Percentiles rank a stretch among this genome's conserved stretches.
phyloP scores from a whole-genome alignment of 2,113 vertebrate species.

The Neomonachus schauinslandi region DNA sequence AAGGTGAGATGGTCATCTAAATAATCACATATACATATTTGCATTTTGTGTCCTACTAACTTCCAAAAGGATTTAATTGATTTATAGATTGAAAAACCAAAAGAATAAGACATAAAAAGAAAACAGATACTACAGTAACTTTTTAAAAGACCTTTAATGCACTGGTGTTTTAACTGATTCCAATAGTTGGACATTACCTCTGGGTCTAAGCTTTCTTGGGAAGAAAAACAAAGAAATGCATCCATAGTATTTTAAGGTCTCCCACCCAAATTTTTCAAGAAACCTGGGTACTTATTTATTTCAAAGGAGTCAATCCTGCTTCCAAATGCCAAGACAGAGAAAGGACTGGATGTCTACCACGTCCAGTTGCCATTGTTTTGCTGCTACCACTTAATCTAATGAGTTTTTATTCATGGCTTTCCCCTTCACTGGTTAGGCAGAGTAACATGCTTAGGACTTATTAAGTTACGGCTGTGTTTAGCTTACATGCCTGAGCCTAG shows the following conservation, averaged over 20 bases:
- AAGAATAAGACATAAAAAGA: neutral
- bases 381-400: neutral
- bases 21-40: neutral
- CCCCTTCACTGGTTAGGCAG: neutral
- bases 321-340: neutral
- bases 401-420: neutral
- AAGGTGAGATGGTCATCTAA: neutral
- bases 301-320: neutral
- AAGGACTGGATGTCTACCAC: neutral
- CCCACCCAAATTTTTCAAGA: neutral
- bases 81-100: neutral
- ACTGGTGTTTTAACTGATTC: neutral
- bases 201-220: neutral
- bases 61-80: neutral
- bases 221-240: slow-evolving; percentile 40
- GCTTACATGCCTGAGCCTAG: neutral
- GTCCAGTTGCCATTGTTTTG: neutral
- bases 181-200: neutral
- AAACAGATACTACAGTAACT: neutral
- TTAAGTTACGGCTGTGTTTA: neutral
- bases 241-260: neutral
- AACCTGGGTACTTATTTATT: neutral
- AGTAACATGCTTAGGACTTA: neutral
- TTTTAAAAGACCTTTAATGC: neutral
- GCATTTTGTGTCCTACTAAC: neutral